These are phyloP conservation scores for Lerista edwardsae DNA, from an alignment of 2,797 vertebrate genomes.

Conservation along the genomic window DNA sequence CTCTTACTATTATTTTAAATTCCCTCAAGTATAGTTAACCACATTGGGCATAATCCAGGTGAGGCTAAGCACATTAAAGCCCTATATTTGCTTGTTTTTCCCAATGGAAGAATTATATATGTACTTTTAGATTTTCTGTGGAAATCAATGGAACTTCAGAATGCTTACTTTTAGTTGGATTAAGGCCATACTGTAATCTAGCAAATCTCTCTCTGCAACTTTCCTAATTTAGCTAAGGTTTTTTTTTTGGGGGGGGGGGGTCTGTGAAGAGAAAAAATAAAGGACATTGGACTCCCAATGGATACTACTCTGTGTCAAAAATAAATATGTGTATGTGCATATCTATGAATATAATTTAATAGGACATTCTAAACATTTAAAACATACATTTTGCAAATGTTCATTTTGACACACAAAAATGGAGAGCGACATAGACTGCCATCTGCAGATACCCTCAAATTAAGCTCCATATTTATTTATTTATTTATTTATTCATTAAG, in stretches of 20 bases:
- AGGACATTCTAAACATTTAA: conserved; percentile 30
- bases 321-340: conserved; percentile 17
- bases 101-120: not conserved
- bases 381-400: conserved; percentile 18
- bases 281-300: conserved; percentile 54
- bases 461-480: not conserved
- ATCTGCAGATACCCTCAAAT: conserved; percentile 57
- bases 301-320: conserved; percentile 17
- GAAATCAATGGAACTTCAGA: not conserved
- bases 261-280: conserved; percentile 48
- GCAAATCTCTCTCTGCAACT: conserved; percentile 4
- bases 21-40: not conserved
- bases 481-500: not conserved
- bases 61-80: not conserved
- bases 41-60: not conserved
- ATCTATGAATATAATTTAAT: conserved; percentile 20
- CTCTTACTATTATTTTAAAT: conserved; percentile 18
- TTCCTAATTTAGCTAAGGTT: conserved; percentile 34
- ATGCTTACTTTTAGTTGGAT: not conserved
- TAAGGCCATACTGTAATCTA: not conserved
- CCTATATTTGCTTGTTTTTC: not conserved
- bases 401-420: conserved; percentile 41
- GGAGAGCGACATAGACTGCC: conserved; percentile 47
- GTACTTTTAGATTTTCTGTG: not conserved
- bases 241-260: too few relatives aligned